Percentiles rank a stretch among this genome's conserved stretches.
Evolutionary conservation across 2,888 invertebrate genomes (phyloP).

Genomic region (Tridacna crocea): DNA sequence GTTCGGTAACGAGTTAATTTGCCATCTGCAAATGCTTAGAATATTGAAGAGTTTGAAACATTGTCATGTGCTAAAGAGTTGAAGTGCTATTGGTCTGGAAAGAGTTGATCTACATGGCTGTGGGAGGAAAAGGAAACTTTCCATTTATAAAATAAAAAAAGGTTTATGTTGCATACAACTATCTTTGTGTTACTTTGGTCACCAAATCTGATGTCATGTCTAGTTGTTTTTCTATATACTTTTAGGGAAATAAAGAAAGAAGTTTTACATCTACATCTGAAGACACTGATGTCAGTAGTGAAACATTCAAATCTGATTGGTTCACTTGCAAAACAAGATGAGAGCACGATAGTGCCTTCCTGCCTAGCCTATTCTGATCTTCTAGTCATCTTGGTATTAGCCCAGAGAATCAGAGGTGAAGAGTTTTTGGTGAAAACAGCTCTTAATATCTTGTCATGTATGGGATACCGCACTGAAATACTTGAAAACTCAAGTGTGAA

Average conservation of each 20-base stretch:
- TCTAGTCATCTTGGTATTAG: constrained; percentile 32
- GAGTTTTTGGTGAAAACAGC: background rate
- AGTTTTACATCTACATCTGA: constrained; percentile 26
- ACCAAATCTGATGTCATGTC: too few species aligned
- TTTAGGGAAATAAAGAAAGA: constrained; percentile 37
- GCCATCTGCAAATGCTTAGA: too few species aligned
- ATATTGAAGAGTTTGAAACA: too few species aligned
- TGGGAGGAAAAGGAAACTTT: too few species aligned
- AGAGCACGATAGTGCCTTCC: constrained; percentile 10
- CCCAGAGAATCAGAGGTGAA: background rate
- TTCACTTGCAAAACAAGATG: constrained; percentile 2
- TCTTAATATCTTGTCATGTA: background rate
- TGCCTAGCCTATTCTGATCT: constrained; percentile 43
- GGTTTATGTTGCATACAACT: too few species aligned
- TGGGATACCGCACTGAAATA: constrained; percentile 2
- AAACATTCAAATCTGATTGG: constrained; percentile 37
- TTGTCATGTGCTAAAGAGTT: too few species aligned
- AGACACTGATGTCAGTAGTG: constrained; percentile 50
- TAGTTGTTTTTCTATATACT: too few species aligned
- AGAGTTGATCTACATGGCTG: too few species aligned
- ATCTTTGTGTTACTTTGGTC: too few species aligned
- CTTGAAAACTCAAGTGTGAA: background rate
- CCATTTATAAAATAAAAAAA: too few species aligned
- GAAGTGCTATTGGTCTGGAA: too few species aligned
- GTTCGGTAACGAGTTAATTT: too few species aligned